A percentile compares a stretch with the other conserved stretches of the same genome.
Evolutionary conservation across 2,113 vertebrate genomes (phyloP).

Genomic region (Ptyas mucosa): DNA sequence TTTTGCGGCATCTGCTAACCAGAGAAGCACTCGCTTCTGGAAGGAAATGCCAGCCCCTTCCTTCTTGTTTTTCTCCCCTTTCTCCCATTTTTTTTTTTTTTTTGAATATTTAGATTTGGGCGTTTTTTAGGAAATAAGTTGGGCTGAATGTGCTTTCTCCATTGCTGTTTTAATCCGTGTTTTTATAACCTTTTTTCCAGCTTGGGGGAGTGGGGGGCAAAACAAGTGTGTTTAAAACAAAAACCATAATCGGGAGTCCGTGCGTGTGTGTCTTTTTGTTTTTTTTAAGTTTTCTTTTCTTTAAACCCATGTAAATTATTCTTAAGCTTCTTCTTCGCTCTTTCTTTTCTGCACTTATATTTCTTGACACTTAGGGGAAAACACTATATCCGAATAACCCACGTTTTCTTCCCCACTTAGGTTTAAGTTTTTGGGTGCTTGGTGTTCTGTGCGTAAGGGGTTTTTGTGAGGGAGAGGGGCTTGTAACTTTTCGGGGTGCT

Average conservation of each 20-base stretch:
- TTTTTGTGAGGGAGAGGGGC: constrained; percentile 2
- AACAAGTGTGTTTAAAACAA: neutral
- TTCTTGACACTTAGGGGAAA: neutral
- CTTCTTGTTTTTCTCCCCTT: neutral
- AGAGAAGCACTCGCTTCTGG: neutral
- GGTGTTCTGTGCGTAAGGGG: constrained; percentile 50
- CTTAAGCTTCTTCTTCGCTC: neutral
- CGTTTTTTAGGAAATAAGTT: neutral
- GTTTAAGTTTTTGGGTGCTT: constrained; percentile 30
- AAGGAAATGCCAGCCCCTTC: neutral
- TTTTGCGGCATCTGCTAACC: neutral
- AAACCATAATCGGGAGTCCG: neutral
- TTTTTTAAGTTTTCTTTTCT: constrained; percentile 9
- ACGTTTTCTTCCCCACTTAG: neutral
- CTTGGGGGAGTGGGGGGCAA: neutral
- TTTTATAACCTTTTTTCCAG: neutral
- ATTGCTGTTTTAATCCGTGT: neutral
- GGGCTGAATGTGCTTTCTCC: neutral
- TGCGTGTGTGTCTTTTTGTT: neutral
- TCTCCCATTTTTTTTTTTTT: too few species aligned
- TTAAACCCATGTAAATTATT: neutral
- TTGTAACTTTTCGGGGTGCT: neutral
- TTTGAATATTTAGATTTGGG: too few species aligned
- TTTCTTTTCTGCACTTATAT: neutral
- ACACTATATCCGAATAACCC: neutral